phyloP scores from a whole-genome alignment of 2,888 invertebrate species.

The Eupithecia pulchellata region DNA sequence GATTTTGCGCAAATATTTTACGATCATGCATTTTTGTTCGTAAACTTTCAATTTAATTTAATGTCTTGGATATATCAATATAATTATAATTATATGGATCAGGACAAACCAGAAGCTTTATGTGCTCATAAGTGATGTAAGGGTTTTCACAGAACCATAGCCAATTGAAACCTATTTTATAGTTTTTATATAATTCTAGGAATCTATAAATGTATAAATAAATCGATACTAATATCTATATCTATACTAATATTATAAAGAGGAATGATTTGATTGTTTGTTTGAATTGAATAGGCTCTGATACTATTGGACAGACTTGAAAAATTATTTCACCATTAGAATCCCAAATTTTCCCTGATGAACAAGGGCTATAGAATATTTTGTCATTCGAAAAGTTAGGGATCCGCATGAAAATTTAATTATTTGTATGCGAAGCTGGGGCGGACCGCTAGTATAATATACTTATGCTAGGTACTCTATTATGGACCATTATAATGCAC shows the following conservation, averaged over 20 bases:
- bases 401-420: too few relatives aligned
- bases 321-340: too few relatives aligned
- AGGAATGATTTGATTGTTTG: too few relatives aligned
- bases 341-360: too few relatives aligned
- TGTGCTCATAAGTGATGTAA: neutral
- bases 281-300: too few relatives aligned
- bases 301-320: too few relatives aligned
- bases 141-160: conserved; percentile 8
- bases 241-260: too few relatives aligned
- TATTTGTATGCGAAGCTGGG: too few relatives aligned
- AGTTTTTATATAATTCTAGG: conserved; percentile 11
- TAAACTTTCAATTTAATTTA: neutral
- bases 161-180: neutral
- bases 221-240: neutral
- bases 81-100: neutral
- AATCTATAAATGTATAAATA: conserved; percentile 9
- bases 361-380: too few relatives aligned
- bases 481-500: neutral
- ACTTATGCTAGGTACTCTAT: neutral
- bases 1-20: conserved; percentile 13
- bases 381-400: too few relatives aligned
- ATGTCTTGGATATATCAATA: neutral
- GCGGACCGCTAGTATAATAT: too few relatives aligned
- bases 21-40: neutral
- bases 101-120: neutral